Base-by-base conservation (phyloP, 2,888 invertebrate genomes). In the Drosophila paranaensis region DNA sequence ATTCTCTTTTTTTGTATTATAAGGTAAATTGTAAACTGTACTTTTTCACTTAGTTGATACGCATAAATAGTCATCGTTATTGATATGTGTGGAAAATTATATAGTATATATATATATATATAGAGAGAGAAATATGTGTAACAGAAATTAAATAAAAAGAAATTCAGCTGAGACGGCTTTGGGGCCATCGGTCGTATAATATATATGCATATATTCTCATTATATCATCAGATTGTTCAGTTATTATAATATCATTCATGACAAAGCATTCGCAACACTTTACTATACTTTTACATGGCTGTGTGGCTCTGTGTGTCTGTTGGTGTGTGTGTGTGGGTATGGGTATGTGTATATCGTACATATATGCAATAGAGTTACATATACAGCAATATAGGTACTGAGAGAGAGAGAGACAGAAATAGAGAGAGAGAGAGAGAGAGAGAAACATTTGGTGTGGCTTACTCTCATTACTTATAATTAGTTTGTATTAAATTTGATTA, bases 31-130 rank as follows among this genome's bases (percentile, higher is more conserved):
- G 48, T 30, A 50, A 60, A 75, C 73, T 74, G 58, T 63, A 57
- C 40, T 57, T 72, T 72, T 74, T 67, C 60, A 62, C 71, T 82
- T 85, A 81, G 74, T 84, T 74, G 73, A 79, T 80, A 86, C 80
- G 84, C 83, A 85, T 81, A 91, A 90, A 91, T 91, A 92, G 92
- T 92, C 93, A 92, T 92, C 92, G 92, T 92, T 92, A 92, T 91
- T 91, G 91, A 91, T 91, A 91, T 90, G 89, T 90, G 90, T 91
- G 86, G 74, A 89, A 87, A 90, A 89, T 81, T 63, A 90, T 81
- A 57, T 81, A 57, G 57, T 55, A 60, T 66, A 40, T 27, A 25
- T 25, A 53, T 39, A 51, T 51, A n/a, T n/a, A n/a, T n/a, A n/a
- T n/a, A n/a, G n/a, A 20, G 20, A 20, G 20, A 51, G 35, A 51